Base-by-base conservation (phyloP, 2,888 invertebrate species). In the Epicampocera succincta region DNA sequence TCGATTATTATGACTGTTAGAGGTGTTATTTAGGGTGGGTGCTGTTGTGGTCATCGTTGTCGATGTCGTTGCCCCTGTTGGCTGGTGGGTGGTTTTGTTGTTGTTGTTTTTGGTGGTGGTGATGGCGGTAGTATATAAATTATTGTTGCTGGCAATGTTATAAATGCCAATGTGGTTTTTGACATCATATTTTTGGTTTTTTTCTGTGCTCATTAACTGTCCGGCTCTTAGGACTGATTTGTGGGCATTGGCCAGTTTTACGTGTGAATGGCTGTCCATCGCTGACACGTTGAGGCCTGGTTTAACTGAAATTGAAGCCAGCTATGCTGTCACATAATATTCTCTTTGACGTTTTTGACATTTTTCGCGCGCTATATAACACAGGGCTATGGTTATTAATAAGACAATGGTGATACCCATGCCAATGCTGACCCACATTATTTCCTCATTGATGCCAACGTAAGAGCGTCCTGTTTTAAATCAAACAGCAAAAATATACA, bases 341-440 rank as follows among this genome's bases (percentile, higher is more conserved):
- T 95, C 95, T 82, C 94, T 93, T 85, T 94, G 93, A 80, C 95
- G 92, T 87, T 95, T 95, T 86, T 94, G 93, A 90, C 95, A 96
- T 89, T 96, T 96, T 91, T 96, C 96, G 76, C 94, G 93, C 84
- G 95, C 93, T 84, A 96, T 95, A 90, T 96, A 96, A 92, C 96
- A 96, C 13, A 96, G 92, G 0, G 96, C 96, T 86, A 96, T 95
- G 25, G 95, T 95, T 89, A 96, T 96, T 66, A 96, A 92, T 3
- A 96, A 92, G 8, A 94, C 95, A 86, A 96, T 96, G 75, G 95
- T 90, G 17, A 90, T 89, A 69, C 91, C 91, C 91, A 91, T 91
- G 69, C 96, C 96, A 90, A 96, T 95, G 91, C 96, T 96, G 87
- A 96, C 95, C 96, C 96, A 96, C 89, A 96, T 96, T 85, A 96